phyloP scores from a whole-genome alignment of 2,797 vertebrate genomes.

The Tadarida brasiliensis region DNA sequence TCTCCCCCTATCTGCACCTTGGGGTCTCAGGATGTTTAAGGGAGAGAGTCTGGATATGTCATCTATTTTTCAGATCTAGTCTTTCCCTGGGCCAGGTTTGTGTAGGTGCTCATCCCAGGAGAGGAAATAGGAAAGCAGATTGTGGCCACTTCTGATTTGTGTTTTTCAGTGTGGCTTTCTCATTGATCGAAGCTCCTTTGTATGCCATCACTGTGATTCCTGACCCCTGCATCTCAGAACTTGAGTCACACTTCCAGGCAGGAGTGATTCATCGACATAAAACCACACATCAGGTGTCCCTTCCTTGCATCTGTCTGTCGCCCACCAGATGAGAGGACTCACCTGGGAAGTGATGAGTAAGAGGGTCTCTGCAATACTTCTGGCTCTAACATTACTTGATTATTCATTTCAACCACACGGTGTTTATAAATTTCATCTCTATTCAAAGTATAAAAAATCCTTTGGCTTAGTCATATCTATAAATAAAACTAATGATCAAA shows the following conservation, averaged over 20 bases:
- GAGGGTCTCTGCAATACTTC: not conserved
- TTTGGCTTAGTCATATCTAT: not conserved
- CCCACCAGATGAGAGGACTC: not conserved
- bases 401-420: not conserved
- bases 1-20: not conserved
- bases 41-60: not conserved
- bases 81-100: not conserved
- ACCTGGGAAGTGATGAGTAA: not conserved
- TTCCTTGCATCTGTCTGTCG: not conserved
- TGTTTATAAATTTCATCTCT: not conserved
- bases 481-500: not conserved
- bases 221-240: not conserved
- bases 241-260: not conserved
- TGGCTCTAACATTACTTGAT: not conserved
- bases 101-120: not conserved
- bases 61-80: not conserved
- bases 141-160: not conserved
- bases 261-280: not conserved
- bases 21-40: not conserved
- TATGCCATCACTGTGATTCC: not conserved
- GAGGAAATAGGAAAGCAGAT: not conserved
- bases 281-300: not conserved
- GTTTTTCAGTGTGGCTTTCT: not conserved
- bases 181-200: not conserved
- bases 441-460: not conserved